phyloP scores from a whole-genome alignment of 2,797 vertebrate species.

The Crax fasciolata region DNA sequence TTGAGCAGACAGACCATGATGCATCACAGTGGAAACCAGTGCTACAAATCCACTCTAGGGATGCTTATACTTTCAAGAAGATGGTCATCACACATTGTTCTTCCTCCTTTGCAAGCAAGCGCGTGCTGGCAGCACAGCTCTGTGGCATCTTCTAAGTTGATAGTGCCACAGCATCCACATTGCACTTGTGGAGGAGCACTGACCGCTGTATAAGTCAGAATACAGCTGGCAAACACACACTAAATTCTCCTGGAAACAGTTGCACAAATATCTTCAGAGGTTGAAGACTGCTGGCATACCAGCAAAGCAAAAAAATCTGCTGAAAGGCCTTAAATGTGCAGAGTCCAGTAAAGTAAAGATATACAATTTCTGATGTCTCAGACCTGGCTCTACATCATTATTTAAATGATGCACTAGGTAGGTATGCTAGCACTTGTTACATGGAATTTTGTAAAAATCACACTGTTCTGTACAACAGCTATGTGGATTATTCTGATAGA shows the following conservation, averaged over 20 bases:
- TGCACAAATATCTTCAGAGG: too few relatives aligned
- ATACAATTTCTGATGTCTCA: neutral
- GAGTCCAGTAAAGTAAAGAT: neutral
- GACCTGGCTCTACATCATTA: neutral
- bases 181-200: neutral
- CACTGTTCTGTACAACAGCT: neutral
- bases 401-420: neutral
- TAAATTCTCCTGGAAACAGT: neutral
- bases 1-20: neutral
- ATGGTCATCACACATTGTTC: neutral
- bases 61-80: neutral
- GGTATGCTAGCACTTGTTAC: neutral
- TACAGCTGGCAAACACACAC: neutral
- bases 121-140: neutral
- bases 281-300: neutral
- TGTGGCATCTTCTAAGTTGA: neutral
- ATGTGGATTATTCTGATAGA: neutral
- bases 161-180: neutral
- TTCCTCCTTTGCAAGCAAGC: neutral
- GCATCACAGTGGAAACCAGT: constrained; percentile 47
- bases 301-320: neutral
- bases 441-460: neutral
- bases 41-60: neutral
- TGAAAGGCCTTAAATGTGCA: neutral
- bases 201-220: neutral